Conservation (phyloP, 1,140 invertebrate genomes). For the Drosophila hydei region DNA sequence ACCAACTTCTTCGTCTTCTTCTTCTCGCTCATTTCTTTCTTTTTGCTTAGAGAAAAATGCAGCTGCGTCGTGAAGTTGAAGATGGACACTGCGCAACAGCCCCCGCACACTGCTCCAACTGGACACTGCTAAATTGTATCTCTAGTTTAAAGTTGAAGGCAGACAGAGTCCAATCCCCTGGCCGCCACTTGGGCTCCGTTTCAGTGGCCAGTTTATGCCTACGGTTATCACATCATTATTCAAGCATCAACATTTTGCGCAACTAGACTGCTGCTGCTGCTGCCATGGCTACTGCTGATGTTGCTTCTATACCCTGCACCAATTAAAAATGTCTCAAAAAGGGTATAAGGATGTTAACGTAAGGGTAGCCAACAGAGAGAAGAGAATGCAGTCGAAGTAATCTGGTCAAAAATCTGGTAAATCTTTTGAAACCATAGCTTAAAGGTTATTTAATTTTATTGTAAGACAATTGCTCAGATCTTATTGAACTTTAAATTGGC, state of each 20-base stretch:
- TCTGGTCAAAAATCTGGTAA: too few relatives aligned
- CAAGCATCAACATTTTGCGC: conserved; percentile 71
- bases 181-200: conserved; percentile 13
- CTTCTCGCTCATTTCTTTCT: not conserved
- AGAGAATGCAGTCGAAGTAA: not conserved
- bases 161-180: conserved; percentile 27
- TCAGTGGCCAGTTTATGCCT: conserved; percentile 71
- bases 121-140: conserved; percentile 59
- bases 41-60: conserved; percentile 42
- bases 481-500: too few relatives aligned
- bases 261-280: conserved; percentile 23
- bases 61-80: conserved; percentile 52
- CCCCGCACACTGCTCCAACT: not conserved
- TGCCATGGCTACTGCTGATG: conserved; percentile 20
- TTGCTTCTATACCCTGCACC: conserved; percentile 20
- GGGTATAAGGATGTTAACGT: not conserved
- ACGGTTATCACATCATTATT: conserved; percentile 82
- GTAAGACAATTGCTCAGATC: too few relatives aligned
- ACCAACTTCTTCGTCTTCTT: conserved; percentile 47
- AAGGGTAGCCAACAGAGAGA: not conserved
- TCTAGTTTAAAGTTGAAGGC: conserved; percentile 53
- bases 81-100: conserved; percentile 5
- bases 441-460: too few relatives aligned
- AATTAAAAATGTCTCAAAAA: conserved; percentile 2
- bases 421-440: too few relatives aligned